Conservation (phyloP, 2,797 vertebrate species). For the Cuniculus paca region DNA sequence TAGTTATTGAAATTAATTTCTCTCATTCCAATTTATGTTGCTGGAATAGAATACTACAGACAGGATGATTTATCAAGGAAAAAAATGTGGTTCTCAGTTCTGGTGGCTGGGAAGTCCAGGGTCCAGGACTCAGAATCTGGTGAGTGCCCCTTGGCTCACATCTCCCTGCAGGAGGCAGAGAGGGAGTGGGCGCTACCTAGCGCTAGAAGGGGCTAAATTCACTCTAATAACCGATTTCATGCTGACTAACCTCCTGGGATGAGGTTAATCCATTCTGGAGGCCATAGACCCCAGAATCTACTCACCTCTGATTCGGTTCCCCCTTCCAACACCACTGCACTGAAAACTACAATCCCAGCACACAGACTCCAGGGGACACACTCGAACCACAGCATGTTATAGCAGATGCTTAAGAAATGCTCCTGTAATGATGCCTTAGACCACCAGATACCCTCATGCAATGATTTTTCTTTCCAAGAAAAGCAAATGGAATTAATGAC, state of each 20-base stretch:
- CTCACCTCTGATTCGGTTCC: not conserved
- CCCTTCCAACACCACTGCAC: not conserved
- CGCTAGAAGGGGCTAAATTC: not conserved
- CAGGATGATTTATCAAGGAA: not conserved
- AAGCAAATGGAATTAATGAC: constrained; percentile 10
- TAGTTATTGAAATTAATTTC: not conserved
- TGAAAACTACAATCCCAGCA: too few species aligned
- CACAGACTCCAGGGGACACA: not conserved
- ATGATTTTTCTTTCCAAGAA: constrained; percentile 12
- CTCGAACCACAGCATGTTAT: not conserved
- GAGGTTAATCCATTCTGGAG: not conserved
- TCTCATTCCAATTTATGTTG: not conserved
- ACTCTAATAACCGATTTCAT: not conserved
- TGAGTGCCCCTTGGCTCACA: not conserved
- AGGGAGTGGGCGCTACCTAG: too few species aligned
- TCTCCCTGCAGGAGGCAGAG: not conserved
- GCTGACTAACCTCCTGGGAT: not conserved
- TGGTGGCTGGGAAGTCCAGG: not conserved
- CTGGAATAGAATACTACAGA: not conserved
- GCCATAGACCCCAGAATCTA: too few species aligned
- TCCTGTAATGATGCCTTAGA: not conserved
- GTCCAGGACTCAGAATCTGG: not conserved
- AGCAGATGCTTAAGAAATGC: not conserved
- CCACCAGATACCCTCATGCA: not conserved
- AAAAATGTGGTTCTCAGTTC: not conserved